Evolutionary conservation across 2,888 invertebrate species (phyloP).

Genomic region (Myopa tessellatipennis): DNA sequence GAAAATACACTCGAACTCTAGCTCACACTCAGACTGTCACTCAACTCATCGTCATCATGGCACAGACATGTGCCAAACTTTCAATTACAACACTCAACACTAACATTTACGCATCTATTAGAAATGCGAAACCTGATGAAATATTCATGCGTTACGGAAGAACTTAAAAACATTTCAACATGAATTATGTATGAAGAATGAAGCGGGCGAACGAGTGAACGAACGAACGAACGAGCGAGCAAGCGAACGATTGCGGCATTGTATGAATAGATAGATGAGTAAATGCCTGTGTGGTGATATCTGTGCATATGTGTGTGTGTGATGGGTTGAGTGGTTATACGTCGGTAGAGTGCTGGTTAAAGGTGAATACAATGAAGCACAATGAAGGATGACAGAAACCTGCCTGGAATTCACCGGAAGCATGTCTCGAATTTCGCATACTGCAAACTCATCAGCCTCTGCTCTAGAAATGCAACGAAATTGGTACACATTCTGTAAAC

Average conservation of each 20-base stretch:
- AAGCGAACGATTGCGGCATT: not conserved
- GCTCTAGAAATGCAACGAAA: not conserved
- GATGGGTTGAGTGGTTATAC: slow-evolving; percentile 29
- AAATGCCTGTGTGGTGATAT: not conserved
- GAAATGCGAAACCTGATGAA: slow-evolving; percentile 30
- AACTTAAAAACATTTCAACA: slow-evolving; percentile 32
- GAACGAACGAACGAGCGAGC: not conserved
- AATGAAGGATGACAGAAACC: not conserved
- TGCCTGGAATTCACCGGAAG: slow-evolving; percentile 14
- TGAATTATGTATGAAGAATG: slow-evolving; percentile 35
- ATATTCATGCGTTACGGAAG: slow-evolving; percentile 31
- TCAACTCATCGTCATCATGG: not conserved
- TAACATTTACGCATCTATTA: slow-evolving; percentile 36
- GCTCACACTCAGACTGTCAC: not conserved
- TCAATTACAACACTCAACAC: slow-evolving; percentile 37
- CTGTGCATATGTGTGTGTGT: slow-evolving; percentile 24
- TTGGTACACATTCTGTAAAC: not conserved
- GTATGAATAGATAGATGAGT: not conserved
- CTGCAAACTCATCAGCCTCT: slow-evolving; percentile 30
- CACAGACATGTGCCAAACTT: slow-evolving; percentile 31
- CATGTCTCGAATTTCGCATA: slow-evolving; percentile 39
- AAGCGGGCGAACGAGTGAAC: slow-evolving; percentile 1
- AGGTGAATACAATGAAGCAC: not conserved
- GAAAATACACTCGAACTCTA: not conserved
- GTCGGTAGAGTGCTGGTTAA: slow-evolving; percentile 43